Evolutionary conservation across 2,888 invertebrate species (phyloP), one percentile per base, ranked within the genome.

Genomic region (Trypoxylon attenuatum): DNA sequence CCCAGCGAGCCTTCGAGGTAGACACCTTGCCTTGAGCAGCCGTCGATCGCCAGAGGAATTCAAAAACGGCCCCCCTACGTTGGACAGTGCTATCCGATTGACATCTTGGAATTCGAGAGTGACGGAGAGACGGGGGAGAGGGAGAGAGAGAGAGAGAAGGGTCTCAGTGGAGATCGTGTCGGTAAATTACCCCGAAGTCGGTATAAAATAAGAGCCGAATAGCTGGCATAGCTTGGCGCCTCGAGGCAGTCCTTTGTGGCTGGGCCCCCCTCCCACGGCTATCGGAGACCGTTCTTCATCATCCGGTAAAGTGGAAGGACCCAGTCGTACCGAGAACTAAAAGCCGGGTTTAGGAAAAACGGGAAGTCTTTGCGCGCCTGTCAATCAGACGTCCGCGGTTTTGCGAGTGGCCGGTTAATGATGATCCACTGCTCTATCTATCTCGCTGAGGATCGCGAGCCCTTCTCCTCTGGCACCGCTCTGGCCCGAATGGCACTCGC

Each of bases 371-470:
- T 78, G 82, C 83, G 79, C 79, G 77, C 79, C 85, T 84, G 84
- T 84, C 85, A 85, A 85, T 84, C 84, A 84, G 79, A 73, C 77
- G 82, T 81, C 80, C 74, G 54, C 73, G 81, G 84, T 83, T 84
- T 83, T 84, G 83, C 76, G 71, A 61, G 78, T 72, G 76, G 77
- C 78, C 77, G 79, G 80, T 82, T 84, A 84, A 84, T 82, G 85
- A 84, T 84, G 84, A 84, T 84, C 83, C 83, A 82, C 83, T 83
- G 82, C 83, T 82, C 79, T 81, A 81, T 82, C 79, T 81, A 81
- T 84, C 81, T 82, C 62, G 73, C 59, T 57, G 64, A n/a, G 57
- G 76, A 80, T 80, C 78, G 69, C 70, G 68, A 49, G 61, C 27
- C 70, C n/a, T n/a, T n/a, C n/a, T n/a, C n/a, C n/a, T n/a, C n/a